Evolutionary conservation across 2,888 invertebrate genomes (phyloP), one percentile per base, ranked within the genome.

Genomic region (Cryptocephalus primarius): DNA sequence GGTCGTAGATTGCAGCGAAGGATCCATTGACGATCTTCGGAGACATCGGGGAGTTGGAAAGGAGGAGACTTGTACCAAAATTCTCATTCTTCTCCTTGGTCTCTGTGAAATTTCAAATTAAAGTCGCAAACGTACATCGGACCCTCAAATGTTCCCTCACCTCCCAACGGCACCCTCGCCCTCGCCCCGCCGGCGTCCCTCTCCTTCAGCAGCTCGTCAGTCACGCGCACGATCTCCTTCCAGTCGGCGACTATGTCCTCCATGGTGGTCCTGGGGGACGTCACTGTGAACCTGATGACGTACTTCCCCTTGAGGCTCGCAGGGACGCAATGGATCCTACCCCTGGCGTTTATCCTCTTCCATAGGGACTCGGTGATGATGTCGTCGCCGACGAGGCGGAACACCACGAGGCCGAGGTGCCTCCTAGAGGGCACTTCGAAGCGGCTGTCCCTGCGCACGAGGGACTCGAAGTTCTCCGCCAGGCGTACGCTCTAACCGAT

Each of bases 11-110:
- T 31, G 92, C 93, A 0, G 86, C 92, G 68, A 91, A 93, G 42
- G 90, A 92, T 4, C 91, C 93, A 60, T 94, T 92, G 3, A 94
- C 91, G 43, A 96, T 88, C 73, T 95, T 96, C 0, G 96, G 96
- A 6, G 93, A 93, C 85, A 91, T 89, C 1, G 95, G 95, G 2
- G 91, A 90, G 70, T 96, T 96, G 43, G 94, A 89, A 42, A 96
- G 74, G 22, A 96, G 77, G 1, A 96, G 77, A 62, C 94, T 94
- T 40, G 95, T 90, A 34, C 95, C 95, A 61, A 94, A 96, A 34
- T 88, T 84, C 44, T 88, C 86, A 63, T 87, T 90, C 56, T 82
- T 77, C 62, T 85, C 85, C 55, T 85, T 83, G 1, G 88, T 89
- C 67, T 90, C 91, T 85, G 66, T 45, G 67, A 71, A 56, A 47